phyloP scores from a whole-genome alignment of 1,140 invertebrate species.

The Drosophila albomicans region DNA sequence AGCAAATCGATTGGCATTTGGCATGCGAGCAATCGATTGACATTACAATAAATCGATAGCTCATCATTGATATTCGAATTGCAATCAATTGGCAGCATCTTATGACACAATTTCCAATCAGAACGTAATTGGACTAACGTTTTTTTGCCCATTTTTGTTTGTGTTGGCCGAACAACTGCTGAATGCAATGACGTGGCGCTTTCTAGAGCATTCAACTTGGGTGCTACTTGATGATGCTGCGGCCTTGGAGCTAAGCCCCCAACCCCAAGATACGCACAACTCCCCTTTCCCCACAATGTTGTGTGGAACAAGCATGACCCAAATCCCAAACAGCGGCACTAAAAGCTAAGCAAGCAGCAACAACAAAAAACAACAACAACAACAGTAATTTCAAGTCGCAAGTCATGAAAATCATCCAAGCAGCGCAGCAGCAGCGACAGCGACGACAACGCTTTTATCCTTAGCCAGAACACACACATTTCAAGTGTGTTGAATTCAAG shows the following conservation, averaged over 20 bases:
- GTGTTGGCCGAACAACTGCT: background rate
- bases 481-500: slow-evolving; percentile 29
- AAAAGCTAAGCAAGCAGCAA: slow-evolving; percentile 7
- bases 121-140: background rate
- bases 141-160: background rate
- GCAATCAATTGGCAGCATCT: no score
- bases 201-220: slow-evolving; percentile 25
- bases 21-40: no score
- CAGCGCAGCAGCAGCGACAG: slow-evolving; percentile 8
- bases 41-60: no score
- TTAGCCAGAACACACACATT: slow-evolving; percentile 16
- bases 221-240: slow-evolving; percentile 26
- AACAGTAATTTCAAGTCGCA: slow-evolving; percentile 12
- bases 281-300: background rate
- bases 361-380: slow-evolving; percentile 1
- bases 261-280: background rate
- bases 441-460: slow-evolving; percentile 24
- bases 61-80: no score
- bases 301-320: slow-evolving; percentile 45
- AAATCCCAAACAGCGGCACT: slow-evolving; percentile 51
- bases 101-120: no score
- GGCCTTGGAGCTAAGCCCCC: slow-evolving; percentile 26
- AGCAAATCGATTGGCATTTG: no score
- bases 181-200: slow-evolving; percentile 12
- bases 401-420: slow-evolving; percentile 27